Base-by-base conservation (phyloP, 2,888 invertebrate species). In the Teinopalpus imperialis region DNA sequence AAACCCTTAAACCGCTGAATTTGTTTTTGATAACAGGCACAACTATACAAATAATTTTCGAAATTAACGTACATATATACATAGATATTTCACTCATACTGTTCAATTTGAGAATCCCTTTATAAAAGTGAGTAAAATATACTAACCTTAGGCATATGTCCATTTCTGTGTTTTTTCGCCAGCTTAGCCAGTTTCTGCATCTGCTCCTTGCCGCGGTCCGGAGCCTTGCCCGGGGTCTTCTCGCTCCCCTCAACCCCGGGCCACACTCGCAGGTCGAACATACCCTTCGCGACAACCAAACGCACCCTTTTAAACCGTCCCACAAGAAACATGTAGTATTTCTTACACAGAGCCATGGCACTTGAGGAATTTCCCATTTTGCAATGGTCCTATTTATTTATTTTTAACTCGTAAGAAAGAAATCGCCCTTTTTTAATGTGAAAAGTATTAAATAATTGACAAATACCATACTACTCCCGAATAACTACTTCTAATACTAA, bases 201-300 rank as follows among this genome's bases (percentile, higher is more conserved):
- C 74, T 96, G 95, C 50, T 95, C 95, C 73, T 95, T 94, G 36
- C 93, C 94, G 5, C 92, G 89, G 63, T 95, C 94, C 8, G 93
- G 92, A 0, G 94, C 93, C 76, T 97, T 96, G 0, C 96, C 98
- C 0, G 97, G 97, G 0, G 98, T 98, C 52, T 91, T 91, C 53
- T 86, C 88, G 54, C 89, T 91, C 2, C 96, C 96, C 79, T 98
- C 97, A 5, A 96, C 95, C 34, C 94, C 94, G 0, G 97, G 94
- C 97, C 97, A 98, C 14, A 99, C 95, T 52, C 95, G 92, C 23
- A 99, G 87, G 76, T 98, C 98, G 70, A 96, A 91, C 92, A 96
- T 95, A 3, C 97, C 94, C 91, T 91, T 74, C 44, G 49, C 29
- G 39, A 63, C 57, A 61, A 59, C 8, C 67, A 49, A 52, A 56